Evolutionary conservation across 2,888 invertebrate species (phyloP), one percentile per base, ranked within the genome.

Genomic region (Drosophila formosana): DNA sequence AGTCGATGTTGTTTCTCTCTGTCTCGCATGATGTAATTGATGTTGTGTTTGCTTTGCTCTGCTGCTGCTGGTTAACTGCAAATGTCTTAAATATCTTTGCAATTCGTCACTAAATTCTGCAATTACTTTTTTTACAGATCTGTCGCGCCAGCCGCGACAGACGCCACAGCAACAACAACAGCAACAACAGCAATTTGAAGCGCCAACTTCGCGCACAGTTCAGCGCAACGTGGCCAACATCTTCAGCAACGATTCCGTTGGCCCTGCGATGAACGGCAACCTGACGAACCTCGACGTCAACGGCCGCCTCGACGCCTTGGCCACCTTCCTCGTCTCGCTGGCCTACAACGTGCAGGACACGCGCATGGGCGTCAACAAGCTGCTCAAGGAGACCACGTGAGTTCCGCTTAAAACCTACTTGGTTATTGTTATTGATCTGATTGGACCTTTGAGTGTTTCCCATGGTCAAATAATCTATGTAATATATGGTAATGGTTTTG

Each of bases 251-350:
- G 45, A 26, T 7, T 18, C 53, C 23, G 25, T 7, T 2, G 23
- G 39, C 8, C 23, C 43, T 0, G 25, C n/a, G n/a, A 43, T 28
- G 1, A 13, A n/a, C 3, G 8, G 8, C 9, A 82, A 66, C 25
- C 32, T 0, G 8, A 55, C 26, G 7, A n/a, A 66, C 2, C 0
- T 47, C 37, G 72, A 61, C 4, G 34, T 78, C 2, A 8, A 49
- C 3, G 28, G 71, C 1, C 88, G 81, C 23, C 64, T 92, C 39
- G 89, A 90, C 30, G 82, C 90, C 3, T 56, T 92, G 34, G 91
- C 90, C 18, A 84, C 83, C 2, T 75, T 91, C 6, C 58, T 92
- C 51, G 63, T 83, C 50, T 91, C 91, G 3, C 78, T 91, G 13
- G 80, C 89, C 11, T 58, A 66, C 11, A 81, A 81, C 11, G 72